Conservation (phyloP, 2,888 invertebrate species). For the Spicauda simplicius region DNA sequence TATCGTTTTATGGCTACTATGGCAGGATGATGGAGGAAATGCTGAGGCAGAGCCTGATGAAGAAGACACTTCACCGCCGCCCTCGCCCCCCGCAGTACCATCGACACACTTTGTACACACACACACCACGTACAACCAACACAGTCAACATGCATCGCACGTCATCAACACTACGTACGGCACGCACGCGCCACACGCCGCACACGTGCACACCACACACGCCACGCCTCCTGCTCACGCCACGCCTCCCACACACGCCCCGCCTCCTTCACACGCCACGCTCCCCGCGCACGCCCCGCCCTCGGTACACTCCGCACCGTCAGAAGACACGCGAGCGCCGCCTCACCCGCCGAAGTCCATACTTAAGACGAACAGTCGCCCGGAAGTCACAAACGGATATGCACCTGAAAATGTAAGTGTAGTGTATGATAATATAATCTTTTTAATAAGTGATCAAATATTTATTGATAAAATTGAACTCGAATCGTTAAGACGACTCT, state of each 20-base stretch:
- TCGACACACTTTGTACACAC: constrained; percentile 43
- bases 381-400: constrained; percentile 71
- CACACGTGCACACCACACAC: constrained; percentile 55
- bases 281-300: constrained; percentile 23
- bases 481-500: no score
- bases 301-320: constrained; percentile 39
- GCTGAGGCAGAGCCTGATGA: constrained; percentile 62
- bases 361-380: constrained; percentile 72
- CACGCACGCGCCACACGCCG: not conserved
- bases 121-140: constrained; percentile 21
- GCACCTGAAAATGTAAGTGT: constrained; percentile 52
- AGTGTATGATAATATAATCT: not conserved
- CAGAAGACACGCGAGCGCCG: constrained; percentile 54
- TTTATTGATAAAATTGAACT: no score
- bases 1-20: not conserved
- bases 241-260: constrained; percentile 34
- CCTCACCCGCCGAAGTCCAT: constrained; percentile 74
- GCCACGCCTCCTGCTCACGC: constrained; percentile 3
- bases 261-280: constrained; percentile 28
- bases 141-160: constrained; percentile 6
- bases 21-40: constrained; percentile 89
- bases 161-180: constrained; percentile 7
- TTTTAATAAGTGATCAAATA: not conserved
- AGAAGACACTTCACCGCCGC: constrained; percentile 49
- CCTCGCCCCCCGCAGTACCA: constrained; percentile 53